A percentile compares a stretch with the other conserved stretches of the same genome.
phyloP scores from a whole-genome alignment of 35 echinoderm and acorn worm genomes.

The Lytechinus variegatus region DNA sequence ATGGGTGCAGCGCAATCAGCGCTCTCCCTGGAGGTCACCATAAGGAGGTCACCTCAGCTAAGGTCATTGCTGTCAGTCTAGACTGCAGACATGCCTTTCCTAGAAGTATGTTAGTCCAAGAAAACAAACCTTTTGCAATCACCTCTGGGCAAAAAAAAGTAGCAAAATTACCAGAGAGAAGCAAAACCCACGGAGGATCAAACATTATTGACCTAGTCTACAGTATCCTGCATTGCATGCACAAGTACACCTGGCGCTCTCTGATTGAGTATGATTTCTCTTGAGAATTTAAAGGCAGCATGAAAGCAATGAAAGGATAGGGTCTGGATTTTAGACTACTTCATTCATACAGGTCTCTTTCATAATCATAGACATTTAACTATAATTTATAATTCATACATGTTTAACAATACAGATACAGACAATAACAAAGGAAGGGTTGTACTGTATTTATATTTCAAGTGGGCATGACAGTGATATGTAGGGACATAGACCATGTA shows the following conservation, averaged over 20 bases:
- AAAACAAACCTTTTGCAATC: not conserved
- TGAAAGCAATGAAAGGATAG: not conserved
- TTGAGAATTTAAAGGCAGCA: not conserved
- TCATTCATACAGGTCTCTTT: not conserved
- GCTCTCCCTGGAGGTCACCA: not conserved
- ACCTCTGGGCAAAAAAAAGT: not conserved
- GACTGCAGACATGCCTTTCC: slow-evolving; percentile 7
- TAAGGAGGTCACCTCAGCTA: not conserved
- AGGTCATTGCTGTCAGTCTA: slow-evolving; percentile 5
- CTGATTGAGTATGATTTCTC: not conserved
- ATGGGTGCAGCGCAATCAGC: not conserved
- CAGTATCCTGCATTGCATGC: not conserved
- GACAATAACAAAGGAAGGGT: not conserved
- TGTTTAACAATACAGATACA: not conserved
- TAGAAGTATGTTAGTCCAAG: not conserved
- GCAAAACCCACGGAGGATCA: too few species aligned
- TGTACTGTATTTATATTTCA: not conserved
- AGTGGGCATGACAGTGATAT: not conserved
- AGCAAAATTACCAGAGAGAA: too few species aligned
- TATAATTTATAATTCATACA: too few species aligned
- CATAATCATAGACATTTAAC: not conserved
- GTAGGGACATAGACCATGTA: too few species aligned
- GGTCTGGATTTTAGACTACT: not conserved
- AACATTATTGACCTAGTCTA: too few species aligned
- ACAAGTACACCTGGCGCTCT: not conserved